Evolutionary conservation across 2,888 invertebrate species (phyloP).

Genomic region (Macrosiphum euphorbiae): DNA sequence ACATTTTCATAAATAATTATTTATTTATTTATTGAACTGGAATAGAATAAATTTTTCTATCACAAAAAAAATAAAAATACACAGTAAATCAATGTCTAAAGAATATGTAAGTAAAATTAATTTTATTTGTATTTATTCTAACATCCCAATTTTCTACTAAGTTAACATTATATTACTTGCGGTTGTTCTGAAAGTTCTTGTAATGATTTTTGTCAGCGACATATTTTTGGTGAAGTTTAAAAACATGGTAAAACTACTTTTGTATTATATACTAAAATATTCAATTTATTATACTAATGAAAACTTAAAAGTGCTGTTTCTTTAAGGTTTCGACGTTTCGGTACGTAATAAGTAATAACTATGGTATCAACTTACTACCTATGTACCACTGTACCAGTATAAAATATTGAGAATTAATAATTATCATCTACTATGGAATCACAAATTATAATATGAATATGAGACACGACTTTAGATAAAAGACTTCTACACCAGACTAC

Average conservation of each 20-base stretch:
- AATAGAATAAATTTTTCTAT: neutral
- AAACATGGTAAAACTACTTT: neutral
- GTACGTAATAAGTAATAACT: neutral
- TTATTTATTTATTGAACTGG: neutral
- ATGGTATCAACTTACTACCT: neutral
- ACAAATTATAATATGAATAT: too few species aligned
- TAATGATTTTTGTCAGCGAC: neutral
- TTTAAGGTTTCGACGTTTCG: neutral
- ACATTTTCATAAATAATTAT: neutral
- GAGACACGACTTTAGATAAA: too few species aligned
- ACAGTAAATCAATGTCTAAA: neutral
- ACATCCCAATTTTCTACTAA: neutral
- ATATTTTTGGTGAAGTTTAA: neutral
- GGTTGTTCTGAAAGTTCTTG: conserved; percentile 23
- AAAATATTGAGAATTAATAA: neutral
- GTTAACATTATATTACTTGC: neutral
- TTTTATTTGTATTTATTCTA: neutral
- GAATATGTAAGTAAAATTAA: neutral
- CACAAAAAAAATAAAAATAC: neutral
- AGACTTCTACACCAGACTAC: too few species aligned
- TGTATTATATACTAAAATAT: neutral
- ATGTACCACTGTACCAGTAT: neutral
- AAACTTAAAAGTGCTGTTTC: neutral
- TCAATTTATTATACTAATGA: neutral
- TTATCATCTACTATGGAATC: too few species aligned